Percentiles rank a stretch among this genome's conserved stretches.
phyloP scores from a whole-genome alignment of 2,113 vertebrate species.

The Campylomormyrus tamandua region DNA sequence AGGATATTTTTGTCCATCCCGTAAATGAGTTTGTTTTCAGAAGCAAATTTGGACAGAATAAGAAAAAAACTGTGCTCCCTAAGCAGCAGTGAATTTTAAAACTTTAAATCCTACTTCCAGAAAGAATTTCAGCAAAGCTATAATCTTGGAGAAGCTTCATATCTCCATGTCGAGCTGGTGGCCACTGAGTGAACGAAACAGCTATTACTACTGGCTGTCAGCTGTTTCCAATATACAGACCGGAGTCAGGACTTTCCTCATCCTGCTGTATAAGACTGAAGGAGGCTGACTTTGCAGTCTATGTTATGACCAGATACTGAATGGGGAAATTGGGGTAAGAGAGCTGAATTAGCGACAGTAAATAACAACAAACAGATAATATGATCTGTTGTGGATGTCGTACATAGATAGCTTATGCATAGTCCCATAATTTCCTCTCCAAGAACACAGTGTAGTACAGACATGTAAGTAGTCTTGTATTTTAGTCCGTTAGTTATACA shows the following conservation, averaged over 20 bases:
- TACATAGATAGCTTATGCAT: not conserved
- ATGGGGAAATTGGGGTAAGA: not conserved
- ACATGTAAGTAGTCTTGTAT: not conserved
- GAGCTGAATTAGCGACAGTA: not conserved
- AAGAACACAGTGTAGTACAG: not conserved
- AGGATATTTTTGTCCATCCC: not conserved
- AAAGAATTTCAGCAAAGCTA: not conserved
- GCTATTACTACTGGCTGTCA: not conserved
- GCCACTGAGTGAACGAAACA: not conserved
- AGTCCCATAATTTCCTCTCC: not conserved
- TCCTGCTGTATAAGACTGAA: not conserved
- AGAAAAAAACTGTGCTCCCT: no score
- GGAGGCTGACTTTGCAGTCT: not conserved
- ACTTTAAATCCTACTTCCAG: not conserved
- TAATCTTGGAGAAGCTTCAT: not conserved
- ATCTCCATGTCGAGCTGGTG: not conserved
- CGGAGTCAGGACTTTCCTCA: not conserved
- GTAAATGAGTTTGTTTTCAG: not conserved
- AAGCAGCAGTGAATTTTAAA: not conserved
- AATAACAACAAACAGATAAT: not conserved
- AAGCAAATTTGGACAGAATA: not conserved
- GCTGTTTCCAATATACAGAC: not conserved
- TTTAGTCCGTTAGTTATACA: not conserved
- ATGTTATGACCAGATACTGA: not conserved
- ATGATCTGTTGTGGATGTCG: not conserved